These are phyloP conservation scores for Anthopleura xanthogrammica DNA, from an alignment of 92 coral and sea anemone species.

Conservation along the genomic window DNA sequence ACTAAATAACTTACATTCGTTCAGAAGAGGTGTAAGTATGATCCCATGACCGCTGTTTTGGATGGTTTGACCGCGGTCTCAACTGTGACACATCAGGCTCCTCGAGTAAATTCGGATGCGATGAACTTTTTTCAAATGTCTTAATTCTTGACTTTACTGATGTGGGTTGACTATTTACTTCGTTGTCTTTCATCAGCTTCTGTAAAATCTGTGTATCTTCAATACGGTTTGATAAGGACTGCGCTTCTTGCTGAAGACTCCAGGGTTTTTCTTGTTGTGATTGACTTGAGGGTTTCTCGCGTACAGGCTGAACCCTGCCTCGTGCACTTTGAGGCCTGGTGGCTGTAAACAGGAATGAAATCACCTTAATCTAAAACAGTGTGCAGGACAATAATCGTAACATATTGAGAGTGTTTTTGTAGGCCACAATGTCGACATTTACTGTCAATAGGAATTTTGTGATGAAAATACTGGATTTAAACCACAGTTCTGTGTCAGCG, in stretches of 20 bases:
- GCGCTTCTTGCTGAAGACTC: conserved; percentile 45
- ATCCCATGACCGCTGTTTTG: conserved; percentile 20
- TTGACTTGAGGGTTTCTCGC: no score
- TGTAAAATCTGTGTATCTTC: conserved; percentile 77
- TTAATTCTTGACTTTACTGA: conserved; percentile 68
- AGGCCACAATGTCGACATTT: no score
- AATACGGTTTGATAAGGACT: conserved; percentile 50
- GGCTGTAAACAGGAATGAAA: background rate
- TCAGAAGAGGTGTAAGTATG: conserved; percentile 9
- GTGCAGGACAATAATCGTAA: no score
- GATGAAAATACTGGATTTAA: no score
- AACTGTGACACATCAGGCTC: conserved; percentile 17
- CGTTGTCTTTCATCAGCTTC: conserved; percentile 52
- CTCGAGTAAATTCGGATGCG: conserved; percentile 31
- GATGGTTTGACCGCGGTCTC: conserved; percentile 32
- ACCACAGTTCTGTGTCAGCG: no score
- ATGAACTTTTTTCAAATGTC: conserved; percentile 51
- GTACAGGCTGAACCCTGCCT: background rate
- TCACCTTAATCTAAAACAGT: background rate
- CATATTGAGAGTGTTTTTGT: no score
- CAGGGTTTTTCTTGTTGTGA: background rate
- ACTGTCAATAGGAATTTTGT: no score
- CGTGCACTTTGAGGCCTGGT: conserved; percentile 20
- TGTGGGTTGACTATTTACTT: conserved; percentile 16
- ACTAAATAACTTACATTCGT: conserved; percentile 8